phyloP scores from a whole-genome alignment of 2,888 invertebrate species.

The Chouioia cunea region DNA sequence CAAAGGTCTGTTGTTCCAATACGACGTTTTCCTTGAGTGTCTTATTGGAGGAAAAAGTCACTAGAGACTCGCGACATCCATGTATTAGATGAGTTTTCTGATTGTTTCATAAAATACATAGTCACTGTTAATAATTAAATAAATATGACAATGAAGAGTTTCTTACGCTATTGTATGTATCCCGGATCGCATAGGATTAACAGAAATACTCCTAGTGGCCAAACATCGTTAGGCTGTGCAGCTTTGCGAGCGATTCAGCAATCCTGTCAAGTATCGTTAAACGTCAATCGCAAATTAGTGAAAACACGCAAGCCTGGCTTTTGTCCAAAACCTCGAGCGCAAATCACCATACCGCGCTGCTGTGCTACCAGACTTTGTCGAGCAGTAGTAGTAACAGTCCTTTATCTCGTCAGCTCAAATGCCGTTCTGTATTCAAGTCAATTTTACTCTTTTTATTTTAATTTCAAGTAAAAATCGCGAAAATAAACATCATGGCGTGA shows the following conservation, averaged over 20 bases:
- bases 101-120: conserved; percentile 10
- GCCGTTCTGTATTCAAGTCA: too few relatives aligned
- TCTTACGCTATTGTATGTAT: too few relatives aligned
- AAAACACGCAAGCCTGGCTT: conserved; percentile 39
- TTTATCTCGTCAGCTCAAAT: too few relatives aligned
- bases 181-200: too few relatives aligned
- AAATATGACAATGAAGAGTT: too few relatives aligned
- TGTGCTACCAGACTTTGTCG: too few relatives aligned
- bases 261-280: conserved; percentile 37
- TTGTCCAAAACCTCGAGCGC: conserved; percentile 26
- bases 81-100: not conserved
- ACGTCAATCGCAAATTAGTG: conserved; percentile 42
- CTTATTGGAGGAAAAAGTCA: conserved; percentile 11
- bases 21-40: conserved; percentile 3
- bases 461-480: not conserved
- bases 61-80: not conserved
- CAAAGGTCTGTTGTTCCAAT: conserved; percentile 2
- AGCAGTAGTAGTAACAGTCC: too few relatives aligned
- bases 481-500: too few relatives aligned
- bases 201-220: too few relatives aligned
- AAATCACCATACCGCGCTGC: conserved; percentile 15
- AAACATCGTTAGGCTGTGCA: not conserved
- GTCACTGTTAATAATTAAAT: too few relatives aligned
- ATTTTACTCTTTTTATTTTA: not conserved
- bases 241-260: conserved; percentile 6